These are phyloP conservation scores for Philotrypesis tridentata DNA, from an alignment of 1,140 invertebrate species.

Conservation along the genomic window DNA sequence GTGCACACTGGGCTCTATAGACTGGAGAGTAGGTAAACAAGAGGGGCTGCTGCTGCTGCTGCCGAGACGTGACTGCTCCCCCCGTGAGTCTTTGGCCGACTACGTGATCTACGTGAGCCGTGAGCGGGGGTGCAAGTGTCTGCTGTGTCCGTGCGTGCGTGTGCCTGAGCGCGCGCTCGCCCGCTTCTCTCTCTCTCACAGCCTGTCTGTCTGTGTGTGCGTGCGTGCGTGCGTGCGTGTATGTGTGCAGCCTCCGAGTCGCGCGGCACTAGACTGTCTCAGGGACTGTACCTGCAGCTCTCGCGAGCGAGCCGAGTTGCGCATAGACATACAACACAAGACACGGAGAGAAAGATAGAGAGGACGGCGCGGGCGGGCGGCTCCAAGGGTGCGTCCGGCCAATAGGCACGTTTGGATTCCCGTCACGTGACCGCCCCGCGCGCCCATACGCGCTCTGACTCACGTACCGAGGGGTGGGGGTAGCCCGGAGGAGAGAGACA, in stretches of 20 bases:
- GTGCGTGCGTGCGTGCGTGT: neutral
- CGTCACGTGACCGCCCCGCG: constrained; percentile 47
- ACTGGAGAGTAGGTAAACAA: constrained; percentile 26
- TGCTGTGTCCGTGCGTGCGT: constrained; percentile 22
- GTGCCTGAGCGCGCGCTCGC: no score
- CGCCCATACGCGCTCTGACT: constrained; percentile 14
- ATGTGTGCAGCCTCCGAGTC: constrained; percentile 37
- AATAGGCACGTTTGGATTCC: constrained; percentile 27
- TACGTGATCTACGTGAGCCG: neutral
- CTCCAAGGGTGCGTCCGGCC: constrained; percentile 38
- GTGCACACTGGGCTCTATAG: neutral
- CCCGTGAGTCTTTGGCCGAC: constrained; percentile 8
- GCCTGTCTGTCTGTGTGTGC: neutral
- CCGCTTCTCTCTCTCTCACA: no score
- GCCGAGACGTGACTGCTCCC: constrained; percentile 47
- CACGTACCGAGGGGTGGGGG: constrained; percentile 9
- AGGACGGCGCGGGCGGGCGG: constrained; percentile 34
- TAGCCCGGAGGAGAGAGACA: neutral
- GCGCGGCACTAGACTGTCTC: constrained; percentile 55
- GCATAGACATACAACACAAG: neutral
- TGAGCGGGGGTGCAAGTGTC: neutral
- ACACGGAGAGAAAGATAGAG: neutral
- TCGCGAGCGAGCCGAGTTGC: constrained; percentile 53
- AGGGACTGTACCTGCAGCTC: constrained; percentile 57
- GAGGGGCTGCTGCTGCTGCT: constrained; percentile 22